phyloP scores from a whole-genome alignment of 2,113 vertebrate genomes.

The Rutilus rutilus region DNA sequence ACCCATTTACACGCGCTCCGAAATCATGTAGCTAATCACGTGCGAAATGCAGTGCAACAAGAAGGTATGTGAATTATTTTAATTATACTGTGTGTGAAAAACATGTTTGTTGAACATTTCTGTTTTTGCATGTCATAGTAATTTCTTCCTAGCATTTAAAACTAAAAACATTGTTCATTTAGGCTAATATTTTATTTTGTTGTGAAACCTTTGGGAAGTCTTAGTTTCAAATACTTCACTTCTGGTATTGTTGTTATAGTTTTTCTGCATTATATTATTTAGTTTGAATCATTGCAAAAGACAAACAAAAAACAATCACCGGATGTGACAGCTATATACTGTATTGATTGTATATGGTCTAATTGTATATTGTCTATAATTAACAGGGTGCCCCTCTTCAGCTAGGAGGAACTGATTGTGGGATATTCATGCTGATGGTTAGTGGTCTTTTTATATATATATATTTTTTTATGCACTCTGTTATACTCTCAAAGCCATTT shows the following conservation, averaged over 20 bases:
- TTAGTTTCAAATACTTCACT: too few species aligned
- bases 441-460: too few species aligned
- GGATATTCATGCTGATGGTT: too few species aligned
- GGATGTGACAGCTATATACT: background rate
- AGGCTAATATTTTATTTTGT: too few species aligned
- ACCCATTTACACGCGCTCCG: background rate
- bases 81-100: background rate
- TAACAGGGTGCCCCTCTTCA: background rate
- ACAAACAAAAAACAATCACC: background rate
- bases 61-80: slow-evolving; percentile 1
- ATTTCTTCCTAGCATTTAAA: too few species aligned
- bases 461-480: too few species aligned
- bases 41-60: slow-evolving; percentile 6
- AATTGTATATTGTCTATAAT: background rate
- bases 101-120: too few species aligned
- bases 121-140: too few species aligned
- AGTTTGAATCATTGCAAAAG: background rate
- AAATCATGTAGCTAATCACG: slow-evolving; percentile 13
- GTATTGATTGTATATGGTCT: slow-evolving; percentile 3
- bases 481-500: background rate
- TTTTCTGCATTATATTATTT: too few species aligned
- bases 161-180: too few species aligned
- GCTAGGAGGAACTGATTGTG: background rate
- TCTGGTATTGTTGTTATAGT: background rate
- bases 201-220: too few species aligned